Percentiles rank a stretch among this genome's conserved stretches.
phyloP scores from a whole-genome alignment of 2,888 invertebrate genomes.

The Tetropium fuscum region DNA sequence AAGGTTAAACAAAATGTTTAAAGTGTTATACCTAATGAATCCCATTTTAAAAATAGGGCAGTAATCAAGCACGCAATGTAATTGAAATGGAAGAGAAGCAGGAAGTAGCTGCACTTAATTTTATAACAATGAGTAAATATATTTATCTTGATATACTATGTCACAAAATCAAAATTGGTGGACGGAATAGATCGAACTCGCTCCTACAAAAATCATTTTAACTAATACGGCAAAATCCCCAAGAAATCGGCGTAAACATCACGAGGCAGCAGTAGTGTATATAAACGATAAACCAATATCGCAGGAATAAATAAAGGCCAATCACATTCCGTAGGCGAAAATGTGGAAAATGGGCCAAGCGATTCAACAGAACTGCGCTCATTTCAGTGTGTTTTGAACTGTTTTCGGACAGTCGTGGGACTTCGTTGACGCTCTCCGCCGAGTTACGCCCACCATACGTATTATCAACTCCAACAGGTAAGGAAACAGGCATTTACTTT shows the following conservation, averaged over 20 bases:
- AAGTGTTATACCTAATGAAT: no score
- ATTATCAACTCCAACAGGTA: slow-evolving; percentile 47
- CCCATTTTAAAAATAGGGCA: no score
- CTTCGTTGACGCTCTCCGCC: not conserved
- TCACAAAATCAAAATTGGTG: no score
- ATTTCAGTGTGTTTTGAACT: slow-evolving; percentile 27
- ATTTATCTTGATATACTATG: no score
- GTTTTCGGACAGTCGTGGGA: slow-evolving; percentile 13
- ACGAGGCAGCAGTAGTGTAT: not conserved
- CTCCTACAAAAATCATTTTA: not conserved
- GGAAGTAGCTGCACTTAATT: no score
- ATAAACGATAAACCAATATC: slow-evolving; percentile 14
- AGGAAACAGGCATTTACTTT: slow-evolving; percentile 24
- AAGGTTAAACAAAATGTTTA: no score
- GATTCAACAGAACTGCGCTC: slow-evolving; percentile 4
- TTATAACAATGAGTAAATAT: no score
- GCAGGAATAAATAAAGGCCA: slow-evolving; percentile 13
- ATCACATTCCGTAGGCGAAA: slow-evolving; percentile 25
- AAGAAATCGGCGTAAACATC: not conserved
- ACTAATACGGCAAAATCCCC: not conserved
- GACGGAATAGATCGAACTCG: no score
- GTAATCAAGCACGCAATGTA: no score
- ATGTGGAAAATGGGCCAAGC: slow-evolving; percentile 23
- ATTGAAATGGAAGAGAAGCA: no score
- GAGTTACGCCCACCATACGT: slow-evolving; percentile 39